Conservation (phyloP, 2,888 invertebrate genomes). For the Branchipolynoe longqiensis region DNA sequence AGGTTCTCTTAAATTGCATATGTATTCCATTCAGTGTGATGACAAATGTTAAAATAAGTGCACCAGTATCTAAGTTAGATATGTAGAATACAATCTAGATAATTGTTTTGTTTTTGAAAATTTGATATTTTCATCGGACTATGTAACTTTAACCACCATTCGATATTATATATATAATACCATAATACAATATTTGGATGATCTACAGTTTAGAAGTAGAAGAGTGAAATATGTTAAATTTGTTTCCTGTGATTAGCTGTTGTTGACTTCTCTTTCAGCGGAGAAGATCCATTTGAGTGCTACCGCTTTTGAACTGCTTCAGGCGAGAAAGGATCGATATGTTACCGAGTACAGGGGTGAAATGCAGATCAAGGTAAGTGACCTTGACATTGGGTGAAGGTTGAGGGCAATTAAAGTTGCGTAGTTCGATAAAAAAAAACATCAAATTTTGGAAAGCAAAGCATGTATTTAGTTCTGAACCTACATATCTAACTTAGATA, state of each 20-base stretch:
- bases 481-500: neutral
- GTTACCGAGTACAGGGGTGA: constrained; percentile 1
- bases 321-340: neutral
- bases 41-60: too few species aligned
- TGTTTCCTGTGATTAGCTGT: neutral
- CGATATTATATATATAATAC: too few species aligned
- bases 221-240: neutral
- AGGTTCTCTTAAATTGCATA: too few species aligned
- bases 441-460: neutral
- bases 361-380: neutral
- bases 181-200: too few species aligned
- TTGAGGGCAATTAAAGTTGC: neutral
- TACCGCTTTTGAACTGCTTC: neutral
- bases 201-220: too few species aligned
- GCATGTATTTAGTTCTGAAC: neutral
- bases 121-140: too few species aligned
- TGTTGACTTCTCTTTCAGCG: constrained; percentile 1
- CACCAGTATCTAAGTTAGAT: too few species aligned
- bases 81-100: too few species aligned
- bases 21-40: too few species aligned
- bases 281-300: constrained; percentile 18
- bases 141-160: too few species aligned
- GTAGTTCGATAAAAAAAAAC: neutral
- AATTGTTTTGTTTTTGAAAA: too few species aligned
- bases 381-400: neutral